A percentile compares a stretch with the other conserved stretches of the same genome.
phyloP scores from a whole-genome alignment of 1,140 invertebrate species.

The Calliopsis andreniformis region DNA sequence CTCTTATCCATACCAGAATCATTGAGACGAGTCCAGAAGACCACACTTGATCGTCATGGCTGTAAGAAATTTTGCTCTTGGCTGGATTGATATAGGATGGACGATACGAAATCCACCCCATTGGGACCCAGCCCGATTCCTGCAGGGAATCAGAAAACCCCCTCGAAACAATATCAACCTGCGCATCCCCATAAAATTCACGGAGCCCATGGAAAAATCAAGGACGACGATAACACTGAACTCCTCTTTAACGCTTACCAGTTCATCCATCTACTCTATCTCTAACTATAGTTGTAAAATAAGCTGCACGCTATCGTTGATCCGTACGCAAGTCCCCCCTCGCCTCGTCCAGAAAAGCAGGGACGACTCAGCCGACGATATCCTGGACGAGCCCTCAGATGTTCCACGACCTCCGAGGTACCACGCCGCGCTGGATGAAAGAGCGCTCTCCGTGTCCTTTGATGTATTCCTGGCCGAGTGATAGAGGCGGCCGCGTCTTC shows the following conservation, averaged over 20 bases:
- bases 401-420: neutral
- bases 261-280: constrained; percentile 60
- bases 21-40: too few relatives aligned
- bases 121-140: too few relatives aligned
- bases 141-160: too few relatives aligned
- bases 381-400: constrained; percentile 21
- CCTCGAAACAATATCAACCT: too few relatives aligned
- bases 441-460: constrained; percentile 43
- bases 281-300: constrained; percentile 67
- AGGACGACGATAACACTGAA: constrained; percentile 38
- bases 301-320: constrained; percentile 51
- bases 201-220: too few relatives aligned
- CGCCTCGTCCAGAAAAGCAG: constrained; percentile 30
- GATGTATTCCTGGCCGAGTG: constrained; percentile 37
- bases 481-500: constrained; percentile 30
- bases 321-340: constrained; percentile 38
- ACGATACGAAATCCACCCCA: too few relatives aligned
- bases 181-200: too few relatives aligned
- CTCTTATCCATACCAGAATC: too few relatives aligned
- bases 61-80: too few relatives aligned
- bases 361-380: constrained; percentile 17
- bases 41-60: too few relatives aligned
- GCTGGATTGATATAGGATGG: too few relatives aligned
- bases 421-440: constrained; percentile 18
- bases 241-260: constrained; percentile 46